phyloP scores from a whole-genome alignment of 1,140 invertebrate species.

The Lordiphosa clarofinis region DNA sequence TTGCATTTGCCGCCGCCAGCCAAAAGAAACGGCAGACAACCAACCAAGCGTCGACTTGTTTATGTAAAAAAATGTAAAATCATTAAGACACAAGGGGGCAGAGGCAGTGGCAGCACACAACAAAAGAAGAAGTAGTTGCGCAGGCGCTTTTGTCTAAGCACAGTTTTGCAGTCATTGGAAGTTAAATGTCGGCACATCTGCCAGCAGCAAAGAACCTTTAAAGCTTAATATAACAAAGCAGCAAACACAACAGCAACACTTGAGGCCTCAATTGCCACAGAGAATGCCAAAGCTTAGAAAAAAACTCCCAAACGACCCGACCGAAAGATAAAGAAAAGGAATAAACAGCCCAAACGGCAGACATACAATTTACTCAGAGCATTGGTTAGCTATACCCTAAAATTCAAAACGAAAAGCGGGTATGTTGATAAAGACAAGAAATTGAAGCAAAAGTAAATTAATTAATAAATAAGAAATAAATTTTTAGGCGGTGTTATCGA shows the following conservation, averaged over 20 bases:
- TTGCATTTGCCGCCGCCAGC: slow-evolving; percentile 53
- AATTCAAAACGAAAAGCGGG: not conserved
- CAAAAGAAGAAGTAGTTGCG: slow-evolving; percentile 14
- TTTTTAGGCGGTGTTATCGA: no score
- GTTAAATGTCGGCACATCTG: not conserved
- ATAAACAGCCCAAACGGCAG: slow-evolving; percentile 2
- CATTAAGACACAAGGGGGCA: slow-evolving; percentile 24
- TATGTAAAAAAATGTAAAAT: slow-evolving; percentile 45
- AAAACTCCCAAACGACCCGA: not conserved
- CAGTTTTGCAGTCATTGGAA: slow-evolving; percentile 4
- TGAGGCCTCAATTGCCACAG: slow-evolving; percentile 8
- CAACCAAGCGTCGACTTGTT: slow-evolving; percentile 31
- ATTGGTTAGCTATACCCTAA: slow-evolving; percentile 4
- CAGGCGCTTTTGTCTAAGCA: slow-evolving; percentile 4
- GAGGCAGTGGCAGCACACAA: slow-evolving; percentile 12
- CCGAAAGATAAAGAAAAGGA: slow-evolving; percentile 3
- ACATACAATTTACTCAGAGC: slow-evolving; percentile 6
- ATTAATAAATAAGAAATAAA: no score
- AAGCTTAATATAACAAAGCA: slow-evolving; percentile 11
- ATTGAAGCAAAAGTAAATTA: no score
- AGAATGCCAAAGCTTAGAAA: slow-evolving; percentile 8
- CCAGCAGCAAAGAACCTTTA: not conserved
- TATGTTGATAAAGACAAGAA: not conserved
- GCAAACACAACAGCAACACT: not conserved
- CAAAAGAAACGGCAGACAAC: slow-evolving; percentile 26